These are phyloP conservation scores for Diadophis punctatus DNA, from an alignment of 2,113 vertebrate genomes.

Conservation along the genomic window DNA sequence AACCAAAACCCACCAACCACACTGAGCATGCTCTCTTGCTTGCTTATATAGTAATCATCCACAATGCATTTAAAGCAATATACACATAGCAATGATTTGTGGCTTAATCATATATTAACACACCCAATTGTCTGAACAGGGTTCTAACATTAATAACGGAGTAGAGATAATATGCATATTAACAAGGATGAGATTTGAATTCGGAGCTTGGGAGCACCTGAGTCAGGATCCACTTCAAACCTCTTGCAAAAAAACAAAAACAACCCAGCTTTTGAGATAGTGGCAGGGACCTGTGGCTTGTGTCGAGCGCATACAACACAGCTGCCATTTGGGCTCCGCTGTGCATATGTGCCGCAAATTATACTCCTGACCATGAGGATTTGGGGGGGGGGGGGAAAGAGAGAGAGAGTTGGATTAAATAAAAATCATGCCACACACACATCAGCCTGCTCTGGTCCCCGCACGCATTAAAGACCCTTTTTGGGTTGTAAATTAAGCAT, in stretches of 20 bases:
- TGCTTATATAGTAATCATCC: too few species aligned
- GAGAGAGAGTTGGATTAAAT: background rate
- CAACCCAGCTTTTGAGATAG: background rate
- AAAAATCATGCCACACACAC: background rate
- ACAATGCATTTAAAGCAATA: too few species aligned
- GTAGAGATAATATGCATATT: background rate
- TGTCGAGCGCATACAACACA: background rate
- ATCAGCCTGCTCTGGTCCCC: fast-evolving
- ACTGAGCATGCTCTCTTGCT: too few species aligned
- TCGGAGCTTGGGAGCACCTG: background rate
- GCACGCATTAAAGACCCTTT: fast-evolving
- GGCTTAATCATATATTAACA: too few species aligned
- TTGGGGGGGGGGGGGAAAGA: too few species aligned
- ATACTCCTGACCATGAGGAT: background rate
- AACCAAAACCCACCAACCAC: too few species aligned
- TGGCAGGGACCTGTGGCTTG: background rate
- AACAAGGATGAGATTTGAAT: background rate
- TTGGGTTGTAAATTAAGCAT: too few species aligned
- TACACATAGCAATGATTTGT: too few species aligned
- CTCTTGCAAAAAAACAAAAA: too few species aligned
- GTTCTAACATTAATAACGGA: too few species aligned
- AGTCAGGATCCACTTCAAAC: background rate
- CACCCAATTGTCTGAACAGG: too few species aligned
- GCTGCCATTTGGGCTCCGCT: background rate
- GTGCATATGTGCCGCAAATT: background rate